phyloP scores from a whole-genome alignment of 2,888 invertebrate genomes.

The Carabus problematicus region DNA sequence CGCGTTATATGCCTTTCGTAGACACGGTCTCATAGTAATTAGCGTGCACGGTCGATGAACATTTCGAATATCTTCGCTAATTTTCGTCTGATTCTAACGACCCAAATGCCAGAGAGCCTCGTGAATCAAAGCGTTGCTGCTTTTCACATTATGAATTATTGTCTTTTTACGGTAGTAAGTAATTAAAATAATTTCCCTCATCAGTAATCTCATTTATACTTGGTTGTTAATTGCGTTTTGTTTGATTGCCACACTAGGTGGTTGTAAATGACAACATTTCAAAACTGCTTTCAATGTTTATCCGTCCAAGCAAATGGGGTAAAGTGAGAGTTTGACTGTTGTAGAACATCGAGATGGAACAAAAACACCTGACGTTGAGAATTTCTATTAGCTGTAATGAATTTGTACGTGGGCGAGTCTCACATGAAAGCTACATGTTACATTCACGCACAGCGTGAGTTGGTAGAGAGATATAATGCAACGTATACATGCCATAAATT shows the following conservation, averaged over 20 bases:
- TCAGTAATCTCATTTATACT: slow-evolving; percentile 9
- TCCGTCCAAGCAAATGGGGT: too few relatives aligned
- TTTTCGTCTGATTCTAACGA: slow-evolving; percentile 29
- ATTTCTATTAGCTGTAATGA: too few relatives aligned
- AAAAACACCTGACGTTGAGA: too few relatives aligned
- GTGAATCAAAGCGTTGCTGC: slow-evolving; percentile 13
- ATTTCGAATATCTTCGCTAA: slow-evolving; percentile 15
- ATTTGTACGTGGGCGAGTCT: too few relatives aligned
- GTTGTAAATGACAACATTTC: too few relatives aligned
- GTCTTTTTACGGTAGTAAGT: neutral
- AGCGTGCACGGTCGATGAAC: slow-evolving; percentile 20
- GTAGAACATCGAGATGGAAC: too few relatives aligned
- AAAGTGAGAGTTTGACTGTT: too few relatives aligned
- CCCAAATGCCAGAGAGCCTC: slow-evolving; percentile 2
- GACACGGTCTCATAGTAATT: slow-evolving; percentile 24
- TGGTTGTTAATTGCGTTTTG: slow-evolving; percentile 4
- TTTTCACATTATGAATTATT: slow-evolving; percentile 1
- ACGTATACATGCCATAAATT: slow-evolving; percentile 28
- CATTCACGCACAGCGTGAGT: too few relatives aligned
- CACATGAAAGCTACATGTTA: too few relatives aligned
- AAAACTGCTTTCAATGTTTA: too few relatives aligned
- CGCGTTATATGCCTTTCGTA: slow-evolving; percentile 6
- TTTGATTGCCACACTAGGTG: neutral
- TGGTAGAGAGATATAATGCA: neutral
- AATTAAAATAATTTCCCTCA: slow-evolving; percentile 13